Evolutionary conservation across 2,888 invertebrate species (phyloP), one percentile per base, ranked within the genome.

Genomic region (Bibio marci): DNA sequence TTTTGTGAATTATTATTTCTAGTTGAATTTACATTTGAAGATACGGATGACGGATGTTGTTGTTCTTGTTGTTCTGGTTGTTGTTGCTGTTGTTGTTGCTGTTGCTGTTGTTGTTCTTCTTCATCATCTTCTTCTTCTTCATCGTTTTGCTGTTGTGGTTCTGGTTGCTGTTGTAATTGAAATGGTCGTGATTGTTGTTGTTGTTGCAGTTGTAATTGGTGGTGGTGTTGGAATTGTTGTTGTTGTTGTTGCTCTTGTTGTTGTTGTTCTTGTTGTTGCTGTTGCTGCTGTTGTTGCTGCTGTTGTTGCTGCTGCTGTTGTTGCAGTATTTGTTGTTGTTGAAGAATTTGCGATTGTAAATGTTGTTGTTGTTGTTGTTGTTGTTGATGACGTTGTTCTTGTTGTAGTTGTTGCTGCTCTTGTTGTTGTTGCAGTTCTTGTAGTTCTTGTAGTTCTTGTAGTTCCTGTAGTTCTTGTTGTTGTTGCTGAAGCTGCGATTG

Each of bases 191-290:
- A 39, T 27, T 40, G 40, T 10, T 47, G 32, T 12, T 36, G 36
- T n/a, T 3, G 37, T 18, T 37, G 27, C 14, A n/a, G 85, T 82
- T 59, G 85, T 85, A 50, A 79, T 77, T 5, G 41, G 28, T n/a
- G 41, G 30, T 34, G 43, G 32, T 30, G 44, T 15, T 32, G 13
- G 10, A 38, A 30, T 25, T 37, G 37, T 31, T 41, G 42, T n/a
- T 31, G 32, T 15, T 41, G 41, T 15, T 39, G 39, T 28, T 43
- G 44, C 2, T 38, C 51, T 40, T 52, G 50, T 42, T 50, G 53
- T 43, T 52, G 44, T 25, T 40, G 43, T 30, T 38, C 31, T 28
- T 39, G 41, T 30, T 11, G 14, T 30, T 39, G 43, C n/a, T 26
- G 36, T 11, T 39, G 30, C 8, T 30, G 27, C 8, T 30, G 25